Evolutionary conservation across 1,140 invertebrate species (phyloP).

Genomic region (Laupala kohalensis): DNA sequence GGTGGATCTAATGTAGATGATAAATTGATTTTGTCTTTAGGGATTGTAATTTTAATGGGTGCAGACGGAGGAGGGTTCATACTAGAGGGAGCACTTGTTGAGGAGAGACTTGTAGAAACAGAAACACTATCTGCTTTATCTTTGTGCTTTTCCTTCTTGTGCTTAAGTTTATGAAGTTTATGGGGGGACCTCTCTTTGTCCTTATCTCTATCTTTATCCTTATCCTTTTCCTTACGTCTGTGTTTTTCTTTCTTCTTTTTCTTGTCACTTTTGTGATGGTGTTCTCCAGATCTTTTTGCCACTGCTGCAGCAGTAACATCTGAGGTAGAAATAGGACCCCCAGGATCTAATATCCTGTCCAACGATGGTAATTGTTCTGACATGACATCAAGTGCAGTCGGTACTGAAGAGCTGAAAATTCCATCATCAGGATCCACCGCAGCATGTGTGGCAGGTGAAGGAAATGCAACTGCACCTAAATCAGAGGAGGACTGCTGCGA

Average conservation of each 20-base stretch:
- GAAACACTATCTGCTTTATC: constrained; percentile 19
- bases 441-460: constrained; percentile 8
- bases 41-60: constrained; percentile 50
- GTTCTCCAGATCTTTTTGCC: constrained; percentile 27
- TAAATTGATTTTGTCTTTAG: constrained; percentile 44
- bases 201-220: constrained; percentile 40
- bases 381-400: background rate
- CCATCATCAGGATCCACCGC: constrained; percentile 9
- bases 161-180: constrained; percentile 29
- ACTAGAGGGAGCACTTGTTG: background rate
- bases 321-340: constrained; percentile 2
- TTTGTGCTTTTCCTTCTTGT: constrained; percentile 27
- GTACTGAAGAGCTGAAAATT: constrained; percentile 13
- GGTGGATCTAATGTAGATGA: constrained; percentile 21
- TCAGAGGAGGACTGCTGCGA: constrained; percentile 15
- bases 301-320: background rate
- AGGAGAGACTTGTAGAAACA: constrained; percentile 16
- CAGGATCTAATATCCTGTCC: background rate
- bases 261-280: constrained; percentile 38
- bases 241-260: constrained; percentile 52
- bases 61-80: constrained; percentile 21
- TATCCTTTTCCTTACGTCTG: constrained; percentile 50
- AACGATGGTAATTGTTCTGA: background rate
- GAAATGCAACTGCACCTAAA: constrained; percentile 3
- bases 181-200: constrained; percentile 34